Evolutionary conservation across 37 sponge, comb jelly and placozoan genomes (phyloP), one percentile per base, ranked within the genome.

Genomic region (Amphimedon queenslandica): DNA sequence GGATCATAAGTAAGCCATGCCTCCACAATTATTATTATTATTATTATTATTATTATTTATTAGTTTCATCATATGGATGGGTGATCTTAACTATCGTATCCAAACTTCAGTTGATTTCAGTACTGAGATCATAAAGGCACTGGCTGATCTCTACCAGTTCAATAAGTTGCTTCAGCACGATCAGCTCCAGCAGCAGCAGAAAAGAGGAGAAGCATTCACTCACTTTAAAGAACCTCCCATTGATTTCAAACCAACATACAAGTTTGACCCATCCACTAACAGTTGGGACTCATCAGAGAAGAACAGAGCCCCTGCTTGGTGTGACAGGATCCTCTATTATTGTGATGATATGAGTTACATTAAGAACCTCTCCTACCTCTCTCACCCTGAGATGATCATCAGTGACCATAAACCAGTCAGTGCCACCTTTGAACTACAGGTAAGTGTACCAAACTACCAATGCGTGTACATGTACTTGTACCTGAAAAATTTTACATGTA

Each of bases 371-470:
- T n/a, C n/a, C n/a, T 94, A 94, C 75, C 28, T 71, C 38, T 80
- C 80, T 67, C 91, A 94, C 41, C 78, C 75, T 0, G 42, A 64
- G 33, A 39, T 87, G 60, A 60, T 34, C 18, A 68, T 74, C 66
- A 87, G 88, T 34, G 95, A 94, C 67, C 95, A 94, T 80, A 94
- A 94, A 70, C 95, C 95, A n/a, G 95, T 94, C 82, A 84, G 85
- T 40, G 84, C 95, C 5, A 43, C 87, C 42, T 90, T 83, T 71
- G 64, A 86, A 31, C 73, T 71, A 23, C 51, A 30, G 37, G 87
- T 94, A 37, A 78, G 95, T 71, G n/a, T n/a, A n/a, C n/a, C n/a
- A n/a, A n/a, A n/a, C n/a, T n/a, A n/a, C n/a, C n/a, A n/a, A n/a
- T n/a, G n/a, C n/a, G n/a, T n/a, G n/a, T n/a, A n/a, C n/a, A n/a